Percentiles rank a stretch among this genome's conserved stretches.
phyloP scores from a whole-genome alignment of 2,888 invertebrate species.

The Pantelozetes paolii region DNA sequence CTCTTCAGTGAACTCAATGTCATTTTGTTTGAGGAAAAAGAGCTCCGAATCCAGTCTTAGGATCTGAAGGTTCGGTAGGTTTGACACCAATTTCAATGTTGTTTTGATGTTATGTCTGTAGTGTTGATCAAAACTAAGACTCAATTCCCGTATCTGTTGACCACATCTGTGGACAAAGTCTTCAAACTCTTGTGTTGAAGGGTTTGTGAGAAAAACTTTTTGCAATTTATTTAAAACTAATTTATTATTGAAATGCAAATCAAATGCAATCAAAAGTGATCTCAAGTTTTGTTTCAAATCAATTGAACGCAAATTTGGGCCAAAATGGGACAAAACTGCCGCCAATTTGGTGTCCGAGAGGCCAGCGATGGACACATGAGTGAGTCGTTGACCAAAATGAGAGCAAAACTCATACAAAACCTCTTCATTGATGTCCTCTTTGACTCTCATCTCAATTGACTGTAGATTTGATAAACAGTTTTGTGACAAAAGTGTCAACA shows the following conservation, averaged over 20 bases:
- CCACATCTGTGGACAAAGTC: conserved; percentile 10
- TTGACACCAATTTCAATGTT: neutral
- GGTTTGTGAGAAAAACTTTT: neutral
- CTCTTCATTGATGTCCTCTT: conserved; percentile 5
- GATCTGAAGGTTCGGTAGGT: neutral
- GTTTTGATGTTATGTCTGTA: neutral
- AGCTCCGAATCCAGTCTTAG: conserved; percentile 4
- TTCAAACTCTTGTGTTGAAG: neutral
- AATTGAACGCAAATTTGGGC: conserved; percentile 9
- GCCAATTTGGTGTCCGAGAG: neutral
- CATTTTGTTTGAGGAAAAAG: neutral
- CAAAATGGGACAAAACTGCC: neutral
- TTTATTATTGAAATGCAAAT: neutral
- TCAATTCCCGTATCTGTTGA: neutral
- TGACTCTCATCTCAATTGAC: neutral
- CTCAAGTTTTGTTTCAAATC: conserved; percentile 21
- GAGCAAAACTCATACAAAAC: neutral
- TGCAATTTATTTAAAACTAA: neutral
- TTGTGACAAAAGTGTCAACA: neutral
- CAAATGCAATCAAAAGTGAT: neutral
- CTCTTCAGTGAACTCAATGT: no score
- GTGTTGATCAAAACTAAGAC: conserved; percentile 18
- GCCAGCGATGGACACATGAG: neutral
- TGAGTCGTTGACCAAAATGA: neutral
- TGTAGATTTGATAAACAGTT: neutral